Percentiles rank a stretch among this genome's conserved stretches.
Evolutionary conservation across 2,888 invertebrate species (phyloP).

Genomic region (Acleris cristana): DNA sequence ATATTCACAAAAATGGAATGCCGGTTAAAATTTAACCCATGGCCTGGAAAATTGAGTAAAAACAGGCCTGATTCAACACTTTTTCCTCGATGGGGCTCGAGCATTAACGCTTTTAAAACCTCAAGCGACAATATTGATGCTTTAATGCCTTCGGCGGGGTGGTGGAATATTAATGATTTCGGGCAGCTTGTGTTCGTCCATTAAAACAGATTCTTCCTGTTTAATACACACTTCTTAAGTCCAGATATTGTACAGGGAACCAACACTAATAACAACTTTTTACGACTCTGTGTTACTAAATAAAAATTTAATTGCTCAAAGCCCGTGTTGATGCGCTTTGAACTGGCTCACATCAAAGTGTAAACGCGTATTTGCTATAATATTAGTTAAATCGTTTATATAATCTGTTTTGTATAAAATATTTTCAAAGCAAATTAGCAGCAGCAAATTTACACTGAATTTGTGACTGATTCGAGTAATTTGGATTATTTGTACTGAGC

Average conservation of each 20-base stretch:
- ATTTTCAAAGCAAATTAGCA: slow-evolving; percentile 22
- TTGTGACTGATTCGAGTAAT: neutral
- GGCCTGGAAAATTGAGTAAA: too few relatives aligned
- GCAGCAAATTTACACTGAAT: slow-evolving; percentile 8
- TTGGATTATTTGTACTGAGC: slow-evolving; percentile 1
- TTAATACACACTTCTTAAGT: neutral
- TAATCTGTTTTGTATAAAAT: slow-evolving; percentile 18
- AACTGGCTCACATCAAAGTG: slow-evolving; percentile 32
- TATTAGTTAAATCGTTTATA: slow-evolving; percentile 27
- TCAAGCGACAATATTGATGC: too few relatives aligned
- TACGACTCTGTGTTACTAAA: slow-evolving; percentile 25
- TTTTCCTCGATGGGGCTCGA: too few relatives aligned
- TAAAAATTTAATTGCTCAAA: slow-evolving; percentile 31
- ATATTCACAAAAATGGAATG: too few relatives aligned
- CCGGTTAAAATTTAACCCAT: too few relatives aligned
- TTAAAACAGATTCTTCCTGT: neutral
- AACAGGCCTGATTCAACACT: too few relatives aligned
- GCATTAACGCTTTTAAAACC: too few relatives aligned
- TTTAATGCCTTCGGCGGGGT: too few relatives aligned
- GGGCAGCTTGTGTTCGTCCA: too few relatives aligned
- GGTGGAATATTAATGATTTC: too few relatives aligned
- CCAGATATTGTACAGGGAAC: slow-evolving; percentile 7
- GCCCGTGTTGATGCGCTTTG: slow-evolving; percentile 16
- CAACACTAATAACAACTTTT: slow-evolving; percentile 15
- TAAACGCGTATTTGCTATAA: slow-evolving; percentile 16